Evolutionary conservation across 2,113 vertebrate genomes (phyloP).

Genomic region (Polyodon spathula): DNA sequence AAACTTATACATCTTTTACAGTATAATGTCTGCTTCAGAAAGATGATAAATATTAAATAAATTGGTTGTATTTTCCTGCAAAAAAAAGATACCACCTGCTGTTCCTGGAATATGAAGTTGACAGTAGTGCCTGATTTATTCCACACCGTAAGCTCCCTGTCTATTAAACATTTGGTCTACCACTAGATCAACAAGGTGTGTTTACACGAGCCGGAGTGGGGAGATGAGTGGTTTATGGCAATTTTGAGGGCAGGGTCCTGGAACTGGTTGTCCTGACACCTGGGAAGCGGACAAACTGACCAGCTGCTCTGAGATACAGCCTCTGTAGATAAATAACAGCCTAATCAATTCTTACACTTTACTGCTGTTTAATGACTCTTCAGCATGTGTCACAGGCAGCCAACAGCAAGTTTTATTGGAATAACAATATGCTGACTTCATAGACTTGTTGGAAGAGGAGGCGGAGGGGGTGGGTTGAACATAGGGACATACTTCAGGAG

Average conservation of each 20-base stretch:
- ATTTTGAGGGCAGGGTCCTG: conserved; percentile 5
- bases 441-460: conserved; percentile 4
- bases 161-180: conserved; percentile 9
- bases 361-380: conserved; percentile 14
- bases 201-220: conserved; percentile 5
- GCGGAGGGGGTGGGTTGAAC: not conserved
- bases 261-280: not conserved
- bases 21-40: too few relatives aligned
- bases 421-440: conserved; percentile 14
- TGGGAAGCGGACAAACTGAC: not conserved
- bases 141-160: not conserved
- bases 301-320: conserved; percentile 1
- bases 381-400: conserved; percentile 1
- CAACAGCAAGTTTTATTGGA: conserved; percentile 5
- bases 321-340: conserved; percentile 13
- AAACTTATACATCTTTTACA: too few relatives aligned
- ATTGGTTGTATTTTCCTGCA: too few relatives aligned
- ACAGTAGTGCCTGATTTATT: conserved; percentile 4
- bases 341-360: conserved; percentile 19
- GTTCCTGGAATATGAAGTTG: not conserved
- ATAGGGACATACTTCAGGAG: too few relatives aligned
- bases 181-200: conserved; percentile 12
- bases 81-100: too few relatives aligned
- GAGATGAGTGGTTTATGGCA: conserved; percentile 6
- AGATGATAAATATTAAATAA: too few relatives aligned